Percentiles rank a stretch among this genome's conserved stretches.
phyloP scores from a whole-genome alignment of 2,888 invertebrate genomes.

The Stegophylla sp. region DNA sequence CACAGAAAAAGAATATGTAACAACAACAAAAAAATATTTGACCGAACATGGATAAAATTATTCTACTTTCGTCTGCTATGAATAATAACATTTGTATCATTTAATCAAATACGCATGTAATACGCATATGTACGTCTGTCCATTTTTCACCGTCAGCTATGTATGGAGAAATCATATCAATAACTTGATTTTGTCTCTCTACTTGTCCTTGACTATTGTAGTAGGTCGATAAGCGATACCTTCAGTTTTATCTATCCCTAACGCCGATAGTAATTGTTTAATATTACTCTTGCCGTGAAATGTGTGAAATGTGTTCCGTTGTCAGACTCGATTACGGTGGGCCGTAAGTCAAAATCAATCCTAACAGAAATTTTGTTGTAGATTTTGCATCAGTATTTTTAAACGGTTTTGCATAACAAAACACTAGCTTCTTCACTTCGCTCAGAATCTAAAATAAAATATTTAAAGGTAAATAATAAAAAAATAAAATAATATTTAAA shows the following conservation, averaged over 20 bases:
- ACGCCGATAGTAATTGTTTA: background rate
- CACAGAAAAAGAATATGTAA: too few species aligned
- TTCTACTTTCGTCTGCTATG: too few species aligned
- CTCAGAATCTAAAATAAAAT: too few species aligned
- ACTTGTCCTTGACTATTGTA: background rate
- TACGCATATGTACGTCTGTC: background rate
- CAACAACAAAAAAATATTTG: too few species aligned
- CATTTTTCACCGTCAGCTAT: background rate
- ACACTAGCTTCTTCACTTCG: too few species aligned
- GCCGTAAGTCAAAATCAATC: conserved; percentile 3
- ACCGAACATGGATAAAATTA: too few species aligned
- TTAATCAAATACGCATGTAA: background rate
- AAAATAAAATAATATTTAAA: too few species aligned
- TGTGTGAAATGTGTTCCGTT: conserved; percentile 6
- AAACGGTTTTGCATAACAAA: background rate
- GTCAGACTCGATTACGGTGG: background rate
- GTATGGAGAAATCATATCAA: background rate
- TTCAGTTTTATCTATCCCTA: background rate
- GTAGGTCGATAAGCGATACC: too few species aligned
- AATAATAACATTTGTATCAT: too few species aligned
- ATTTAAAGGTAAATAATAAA: too few species aligned
- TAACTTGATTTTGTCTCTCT: conserved; percentile 9
- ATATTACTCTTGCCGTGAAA: background rate
- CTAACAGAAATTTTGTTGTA: background rate
- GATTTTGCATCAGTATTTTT: background rate